Evolutionary conservation across 2,888 invertebrate species (phyloP).

Genomic region (Caenorhabditis uteleia): DNA sequence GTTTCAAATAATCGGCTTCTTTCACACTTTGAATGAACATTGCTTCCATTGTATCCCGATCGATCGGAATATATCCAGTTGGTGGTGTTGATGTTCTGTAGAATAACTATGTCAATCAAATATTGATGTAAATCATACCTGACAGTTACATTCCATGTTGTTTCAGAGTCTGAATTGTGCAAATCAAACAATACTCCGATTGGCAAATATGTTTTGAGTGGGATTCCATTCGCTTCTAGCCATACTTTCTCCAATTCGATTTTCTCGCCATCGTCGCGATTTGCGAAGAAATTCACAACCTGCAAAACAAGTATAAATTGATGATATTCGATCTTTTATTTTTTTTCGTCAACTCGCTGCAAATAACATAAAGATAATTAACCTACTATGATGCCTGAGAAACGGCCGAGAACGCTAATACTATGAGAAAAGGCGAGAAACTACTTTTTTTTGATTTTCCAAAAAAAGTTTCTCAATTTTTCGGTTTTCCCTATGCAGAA

Average conservation of each 20-base stretch:
- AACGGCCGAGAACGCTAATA: no score
- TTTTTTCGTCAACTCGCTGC: no score
- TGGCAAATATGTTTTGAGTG: slow-evolving; percentile 74
- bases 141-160: slow-evolving; percentile 92
- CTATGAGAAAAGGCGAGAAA: not conserved
- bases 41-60: slow-evolving; percentile 87
- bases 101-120: slow-evolving; percentile 1
- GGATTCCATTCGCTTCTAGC: slow-evolving; percentile 55
- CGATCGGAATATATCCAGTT: slow-evolving; percentile 54
- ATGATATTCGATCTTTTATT: no score
- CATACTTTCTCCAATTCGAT: slow-evolving; percentile 48
- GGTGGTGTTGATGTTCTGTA: slow-evolving; percentile 81
- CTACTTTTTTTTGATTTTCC: not conserved
- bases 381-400: no score
- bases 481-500: no score
- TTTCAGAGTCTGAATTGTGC: slow-evolving; percentile 70
- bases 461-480: not conserved
- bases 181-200: slow-evolving; percentile 90
- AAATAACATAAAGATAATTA: no score
- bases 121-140: slow-evolving; percentile 73
- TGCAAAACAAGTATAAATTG: no score
- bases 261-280: slow-evolving; percentile 37
- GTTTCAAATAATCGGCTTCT: slow-evolving; percentile 97
- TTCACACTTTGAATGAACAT: slow-evolving; percentile 92
- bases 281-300: slow-evolving; percentile 29